Percentiles rank a stretch among this genome's conserved stretches.
These are phyloP conservation scores for Melanotaenia nigrans DNA, from an alignment of 2,797 vertebrate species.

Conservation along the genomic window DNA sequence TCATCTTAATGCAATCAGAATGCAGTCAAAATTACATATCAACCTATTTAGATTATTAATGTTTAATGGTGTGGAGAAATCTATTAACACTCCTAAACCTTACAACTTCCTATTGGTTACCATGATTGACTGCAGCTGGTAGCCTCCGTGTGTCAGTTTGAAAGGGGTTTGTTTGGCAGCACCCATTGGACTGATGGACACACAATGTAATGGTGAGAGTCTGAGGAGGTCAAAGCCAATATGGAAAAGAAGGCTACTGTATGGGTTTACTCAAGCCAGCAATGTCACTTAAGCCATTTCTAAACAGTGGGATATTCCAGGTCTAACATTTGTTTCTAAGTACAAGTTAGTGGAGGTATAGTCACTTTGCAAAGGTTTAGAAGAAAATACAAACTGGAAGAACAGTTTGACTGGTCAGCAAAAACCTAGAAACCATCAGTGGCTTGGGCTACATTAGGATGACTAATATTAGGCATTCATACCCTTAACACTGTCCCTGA, in stretches of 20 bases:
- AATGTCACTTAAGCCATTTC: background rate
- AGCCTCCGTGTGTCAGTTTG: background rate
- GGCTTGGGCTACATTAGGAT: background rate
- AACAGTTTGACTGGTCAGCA: background rate
- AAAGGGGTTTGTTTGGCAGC: background rate
- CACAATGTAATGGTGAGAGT: background rate
- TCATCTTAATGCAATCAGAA: background rate
- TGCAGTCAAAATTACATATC: background rate
- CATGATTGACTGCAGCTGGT: background rate
- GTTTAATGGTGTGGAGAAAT: background rate
- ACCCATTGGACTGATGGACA: background rate
- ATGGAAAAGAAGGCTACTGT: background rate
- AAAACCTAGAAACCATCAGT: background rate
- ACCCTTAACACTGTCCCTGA: too few species aligned
- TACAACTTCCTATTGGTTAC: background rate
- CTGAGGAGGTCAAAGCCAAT: background rate
- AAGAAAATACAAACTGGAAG: too few species aligned
- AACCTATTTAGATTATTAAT: too few species aligned
- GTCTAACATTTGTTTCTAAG: background rate
- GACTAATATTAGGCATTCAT: background rate
- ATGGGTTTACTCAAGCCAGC: background rate
- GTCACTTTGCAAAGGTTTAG: background rate
- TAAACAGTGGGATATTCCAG: background rate
- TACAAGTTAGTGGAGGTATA: background rate
- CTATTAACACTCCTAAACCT: background rate